Conservation (phyloP, 2,113 vertebrate genomes). For the Erinaceus europaeus region DNA sequence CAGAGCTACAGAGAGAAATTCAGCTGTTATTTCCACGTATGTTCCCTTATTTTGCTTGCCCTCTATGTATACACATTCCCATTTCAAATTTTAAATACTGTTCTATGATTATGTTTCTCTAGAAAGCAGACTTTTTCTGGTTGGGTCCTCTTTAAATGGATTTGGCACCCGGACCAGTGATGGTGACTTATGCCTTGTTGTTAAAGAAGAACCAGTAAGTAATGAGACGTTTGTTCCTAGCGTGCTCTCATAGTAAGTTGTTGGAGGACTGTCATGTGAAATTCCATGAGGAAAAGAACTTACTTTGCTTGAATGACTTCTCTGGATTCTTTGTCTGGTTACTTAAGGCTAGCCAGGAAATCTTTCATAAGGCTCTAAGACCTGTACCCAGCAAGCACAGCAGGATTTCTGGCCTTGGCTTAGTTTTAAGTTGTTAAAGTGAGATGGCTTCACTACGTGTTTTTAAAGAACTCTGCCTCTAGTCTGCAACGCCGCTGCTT, state of each 20-base stretch:
- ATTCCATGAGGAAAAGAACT: conserved; percentile 8
- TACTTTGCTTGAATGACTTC: conserved; percentile 1
- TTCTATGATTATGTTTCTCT: conserved; percentile 50
- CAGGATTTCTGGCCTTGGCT: background rate
- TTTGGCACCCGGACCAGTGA: conserved; percentile 94
- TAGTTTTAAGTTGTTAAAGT: conserved; percentile 24
- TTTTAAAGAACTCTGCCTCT: conserved; percentile 34
- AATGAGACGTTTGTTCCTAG: conserved; percentile 41
- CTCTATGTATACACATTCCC: background rate
- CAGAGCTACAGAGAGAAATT: conserved; percentile 90
- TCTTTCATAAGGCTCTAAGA: conserved; percentile 10
- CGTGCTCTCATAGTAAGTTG: background rate
- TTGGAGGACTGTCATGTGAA: conserved; percentile 19
- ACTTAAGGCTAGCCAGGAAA: conserved; percentile 22
- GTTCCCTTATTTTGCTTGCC: conserved; percentile 61
- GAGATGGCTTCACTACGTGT: conserved; percentile 22
- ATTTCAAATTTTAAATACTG: conserved; percentile 32
- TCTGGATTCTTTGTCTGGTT: conserved; percentile 40
- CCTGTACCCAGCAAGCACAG: background rate
- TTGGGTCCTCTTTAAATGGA: conserved; percentile 95
- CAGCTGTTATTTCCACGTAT: conserved; percentile 88
- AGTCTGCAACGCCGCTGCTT: conserved; percentile 5
- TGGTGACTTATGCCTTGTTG: conserved; percentile 93
- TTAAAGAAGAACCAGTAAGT: conserved; percentile 90
- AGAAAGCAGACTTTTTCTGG: conserved; percentile 91